These are phyloP conservation scores for Gambusia holbrooki DNA, from an alignment of 2,113 vertebrate species.

Conservation along the genomic window DNA sequence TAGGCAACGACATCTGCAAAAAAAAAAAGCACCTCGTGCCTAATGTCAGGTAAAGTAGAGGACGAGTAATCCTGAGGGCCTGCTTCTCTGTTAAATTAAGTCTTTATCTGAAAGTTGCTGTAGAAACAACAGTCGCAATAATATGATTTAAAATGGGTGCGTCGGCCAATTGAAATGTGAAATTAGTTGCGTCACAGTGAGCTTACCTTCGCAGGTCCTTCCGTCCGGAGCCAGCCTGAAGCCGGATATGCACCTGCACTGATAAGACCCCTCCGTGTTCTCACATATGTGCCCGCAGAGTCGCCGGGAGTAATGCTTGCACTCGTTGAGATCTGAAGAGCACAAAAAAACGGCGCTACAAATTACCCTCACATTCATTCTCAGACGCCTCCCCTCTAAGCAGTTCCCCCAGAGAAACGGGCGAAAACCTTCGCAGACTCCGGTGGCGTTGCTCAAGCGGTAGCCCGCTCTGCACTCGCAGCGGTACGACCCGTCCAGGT, in stretches of 20 bases:
- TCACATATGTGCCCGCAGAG: slow-evolving; percentile 92
- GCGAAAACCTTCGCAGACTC: background rate
- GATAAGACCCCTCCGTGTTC: slow-evolving; percentile 89
- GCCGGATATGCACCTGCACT: slow-evolving; percentile 71
- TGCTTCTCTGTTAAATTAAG: background rate
- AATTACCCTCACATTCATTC: background rate
- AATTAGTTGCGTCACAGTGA: background rate
- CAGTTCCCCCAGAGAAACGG: too few relatives aligned
- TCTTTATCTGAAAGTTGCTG: too few relatives aligned
- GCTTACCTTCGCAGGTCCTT: slow-evolving; percentile 89
- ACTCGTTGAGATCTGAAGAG: slow-evolving; percentile 88
- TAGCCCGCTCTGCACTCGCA: slow-evolving; percentile 89
- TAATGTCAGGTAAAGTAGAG: background rate
- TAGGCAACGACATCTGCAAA: too few relatives aligned
- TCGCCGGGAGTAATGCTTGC: slow-evolving; percentile 85
- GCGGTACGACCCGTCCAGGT: slow-evolving; percentile 87
- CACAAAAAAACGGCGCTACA: background rate
- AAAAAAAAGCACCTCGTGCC: too few relatives aligned
- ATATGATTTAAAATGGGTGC: background rate
- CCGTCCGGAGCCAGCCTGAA: slow-evolving; percentile 86
- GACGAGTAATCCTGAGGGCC: background rate
- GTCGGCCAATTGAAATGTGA: background rate
- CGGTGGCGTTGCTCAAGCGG: slow-evolving; percentile 23
- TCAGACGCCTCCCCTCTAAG: too few relatives aligned
- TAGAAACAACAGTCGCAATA: too few relatives aligned